A percentile compares a stretch with the other conserved stretches of the same genome.
Conservation (phyloP, 2,888 invertebrate species). For the Hoplodrina blanda region DNA sequence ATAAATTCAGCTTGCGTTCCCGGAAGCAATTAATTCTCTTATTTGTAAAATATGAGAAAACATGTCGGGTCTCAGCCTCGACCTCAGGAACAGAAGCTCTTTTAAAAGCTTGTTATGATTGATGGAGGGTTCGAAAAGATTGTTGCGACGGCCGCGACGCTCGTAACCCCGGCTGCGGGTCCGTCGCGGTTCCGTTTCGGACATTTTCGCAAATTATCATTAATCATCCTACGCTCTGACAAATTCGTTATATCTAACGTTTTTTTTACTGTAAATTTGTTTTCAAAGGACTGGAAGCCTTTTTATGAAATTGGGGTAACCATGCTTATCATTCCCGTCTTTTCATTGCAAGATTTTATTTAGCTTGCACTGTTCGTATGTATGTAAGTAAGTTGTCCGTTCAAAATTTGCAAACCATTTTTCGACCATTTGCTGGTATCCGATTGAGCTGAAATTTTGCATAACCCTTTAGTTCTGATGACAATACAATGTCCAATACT, state of each 20-base stretch:
- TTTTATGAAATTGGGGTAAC: slow-evolving; percentile 18
- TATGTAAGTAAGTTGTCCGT: too few relatives aligned
- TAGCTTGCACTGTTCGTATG: too few relatives aligned
- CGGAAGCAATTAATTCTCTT: slow-evolving; percentile 49
- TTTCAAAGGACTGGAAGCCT: slow-evolving; percentile 24
- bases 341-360: too few relatives aligned
- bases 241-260: slow-evolving; percentile 64
- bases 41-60: slow-evolving; percentile 64
- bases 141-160: slow-evolving; percentile 35
- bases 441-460: too few relatives aligned
- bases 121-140: slow-evolving; percentile 70
- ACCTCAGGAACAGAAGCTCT: slow-evolving; percentile 56
- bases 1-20: slow-evolving; percentile 1
- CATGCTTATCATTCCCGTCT: neutral
- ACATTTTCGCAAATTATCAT: slow-evolving; percentile 67
- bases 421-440: too few relatives aligned
- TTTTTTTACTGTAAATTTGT: slow-evolving; percentile 36
- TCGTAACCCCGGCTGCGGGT: slow-evolving; percentile 8
- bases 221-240: slow-evolving; percentile 71
- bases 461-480: too few relatives aligned
- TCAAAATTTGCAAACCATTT: too few relatives aligned
- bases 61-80: slow-evolving; percentile 43
- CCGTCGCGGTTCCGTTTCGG: slow-evolving; percentile 43
- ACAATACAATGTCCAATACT: too few relatives aligned
- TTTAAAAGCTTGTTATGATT: slow-evolving; percentile 73